phyloP scores from a whole-genome alignment of 2,888 invertebrate species.

The Trichogramma evanescens region DNA sequence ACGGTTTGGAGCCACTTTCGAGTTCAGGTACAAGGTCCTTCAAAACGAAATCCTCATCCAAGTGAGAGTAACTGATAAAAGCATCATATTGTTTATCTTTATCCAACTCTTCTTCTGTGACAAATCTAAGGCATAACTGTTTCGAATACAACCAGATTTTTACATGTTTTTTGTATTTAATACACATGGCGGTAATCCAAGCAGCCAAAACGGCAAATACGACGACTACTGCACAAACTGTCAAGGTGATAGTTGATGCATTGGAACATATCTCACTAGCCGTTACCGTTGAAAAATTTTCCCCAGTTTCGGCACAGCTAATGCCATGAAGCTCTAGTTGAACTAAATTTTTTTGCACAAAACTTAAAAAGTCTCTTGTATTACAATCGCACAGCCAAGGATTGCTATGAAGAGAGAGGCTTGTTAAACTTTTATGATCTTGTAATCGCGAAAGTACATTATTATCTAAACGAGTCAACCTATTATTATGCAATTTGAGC shows the following conservation, averaged over 20 bases:
- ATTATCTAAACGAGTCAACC: slow-evolving; percentile 1
- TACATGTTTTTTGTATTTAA: slow-evolving; percentile 54
- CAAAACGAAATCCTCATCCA: slow-evolving; percentile 65
- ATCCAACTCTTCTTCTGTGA: slow-evolving; percentile 65
- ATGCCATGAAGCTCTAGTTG: slow-evolving; percentile 9
- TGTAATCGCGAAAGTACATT: not conserved
- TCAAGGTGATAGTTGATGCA: slow-evolving; percentile 7
- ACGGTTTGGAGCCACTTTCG: slow-evolving; percentile 58
- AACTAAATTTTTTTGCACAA: slow-evolving; percentile 46
- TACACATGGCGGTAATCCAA: slow-evolving; percentile 48
- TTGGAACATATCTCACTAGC: slow-evolving; percentile 20
- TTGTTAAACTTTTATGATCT: slow-evolving; percentile 17
- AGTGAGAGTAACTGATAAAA: slow-evolving; percentile 73
- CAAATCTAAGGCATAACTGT: slow-evolving; percentile 56
- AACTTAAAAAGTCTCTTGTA: slow-evolving; percentile 54
- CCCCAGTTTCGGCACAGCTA: slow-evolving; percentile 3
- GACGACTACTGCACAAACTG: slow-evolving; percentile 40
- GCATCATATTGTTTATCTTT: slow-evolving; percentile 65
- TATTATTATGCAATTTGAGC: slow-evolving; percentile 12
- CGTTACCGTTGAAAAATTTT: slow-evolving; percentile 12
- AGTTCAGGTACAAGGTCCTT: slow-evolving; percentile 61
- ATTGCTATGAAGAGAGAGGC: slow-evolving; percentile 56
- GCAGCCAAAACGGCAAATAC: slow-evolving; percentile 47
- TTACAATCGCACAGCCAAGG: slow-evolving; percentile 65
- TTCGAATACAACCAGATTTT: slow-evolving; percentile 64